Evolutionary conservation across 2,113 vertebrate species (phyloP).

Genomic region (Prolemur simus): DNA sequence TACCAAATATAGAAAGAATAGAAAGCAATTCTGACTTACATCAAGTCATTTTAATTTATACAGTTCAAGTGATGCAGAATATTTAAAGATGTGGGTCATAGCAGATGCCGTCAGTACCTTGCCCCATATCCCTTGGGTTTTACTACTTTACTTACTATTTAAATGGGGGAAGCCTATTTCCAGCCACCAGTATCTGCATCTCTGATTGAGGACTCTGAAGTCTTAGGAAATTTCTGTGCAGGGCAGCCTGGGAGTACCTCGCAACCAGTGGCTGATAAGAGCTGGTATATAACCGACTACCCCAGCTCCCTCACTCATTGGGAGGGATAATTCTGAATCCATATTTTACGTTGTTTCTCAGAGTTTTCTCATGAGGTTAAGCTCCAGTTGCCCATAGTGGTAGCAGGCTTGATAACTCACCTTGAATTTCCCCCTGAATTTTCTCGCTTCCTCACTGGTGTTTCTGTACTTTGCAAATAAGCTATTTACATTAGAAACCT

Average conservation of each 20-base stretch:
- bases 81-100: not conserved
- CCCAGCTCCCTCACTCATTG: not conserved
- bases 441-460: not conserved
- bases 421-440: not conserved
- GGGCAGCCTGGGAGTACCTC: not conserved
- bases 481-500: not conserved
- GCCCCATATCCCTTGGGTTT: not conserved
- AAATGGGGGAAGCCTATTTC: not conserved
- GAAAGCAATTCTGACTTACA: constrained; percentile 19
- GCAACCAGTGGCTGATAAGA: not conserved
- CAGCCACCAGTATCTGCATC: not conserved
- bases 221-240: not conserved
- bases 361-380: constrained; percentile 22
- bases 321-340: not conserved
- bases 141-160: not conserved
- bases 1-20: not conserved
- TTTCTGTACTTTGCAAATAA: constrained; percentile 22
- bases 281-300: not conserved
- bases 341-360: not conserved
- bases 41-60: constrained; percentile 28
- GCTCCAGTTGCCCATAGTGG: not conserved
- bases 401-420: not conserved
- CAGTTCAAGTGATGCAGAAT: not conserved
- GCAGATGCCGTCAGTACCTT: not conserved
- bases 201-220: not conserved